Percentiles rank a stretch among this genome's conserved stretches.
Evolutionary conservation across 2,888 invertebrate genomes (phyloP).

Genomic region (Zelleria hepariella): DNA sequence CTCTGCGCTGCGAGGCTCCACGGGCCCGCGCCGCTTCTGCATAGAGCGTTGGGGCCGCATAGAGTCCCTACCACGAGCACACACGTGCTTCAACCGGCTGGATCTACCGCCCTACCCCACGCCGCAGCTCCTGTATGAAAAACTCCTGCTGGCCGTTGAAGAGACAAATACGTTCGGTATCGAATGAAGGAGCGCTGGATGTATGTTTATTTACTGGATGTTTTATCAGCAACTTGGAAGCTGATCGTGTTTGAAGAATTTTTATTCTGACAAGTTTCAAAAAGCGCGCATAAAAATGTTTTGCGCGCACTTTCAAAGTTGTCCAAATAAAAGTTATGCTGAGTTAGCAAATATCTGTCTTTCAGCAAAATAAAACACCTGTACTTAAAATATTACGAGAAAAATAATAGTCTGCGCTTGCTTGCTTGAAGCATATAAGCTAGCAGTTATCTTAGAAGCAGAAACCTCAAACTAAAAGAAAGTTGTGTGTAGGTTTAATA

Average conservation of each 20-base stretch:
- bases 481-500: background rate
- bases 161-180: conserved; percentile 98
- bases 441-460: background rate
- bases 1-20: conserved; percentile 93
- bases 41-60: conserved; percentile 98
- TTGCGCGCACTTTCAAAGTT: no score
- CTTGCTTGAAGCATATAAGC: background rate
- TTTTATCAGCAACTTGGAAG: no score
- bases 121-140: conserved; percentile 91
- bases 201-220: no score
- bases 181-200: conserved; percentile 74
- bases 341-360: no score
- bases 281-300: no score
- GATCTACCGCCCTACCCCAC: conserved; percentile 97
- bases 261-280: no score
- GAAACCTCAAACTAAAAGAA: background rate
- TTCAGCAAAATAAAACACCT: no score
- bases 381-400: no score
- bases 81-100: conserved; percentile 97
- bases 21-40: conserved; percentile 95
- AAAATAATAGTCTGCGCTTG: background rate
- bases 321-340: no score
- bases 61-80: conserved; percentile 93
- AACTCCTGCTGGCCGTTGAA: conserved; percentile 92
- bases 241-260: no score